phyloP scores from a whole-genome alignment of 2,888 invertebrate species.

The Carabus problematicus region DNA sequence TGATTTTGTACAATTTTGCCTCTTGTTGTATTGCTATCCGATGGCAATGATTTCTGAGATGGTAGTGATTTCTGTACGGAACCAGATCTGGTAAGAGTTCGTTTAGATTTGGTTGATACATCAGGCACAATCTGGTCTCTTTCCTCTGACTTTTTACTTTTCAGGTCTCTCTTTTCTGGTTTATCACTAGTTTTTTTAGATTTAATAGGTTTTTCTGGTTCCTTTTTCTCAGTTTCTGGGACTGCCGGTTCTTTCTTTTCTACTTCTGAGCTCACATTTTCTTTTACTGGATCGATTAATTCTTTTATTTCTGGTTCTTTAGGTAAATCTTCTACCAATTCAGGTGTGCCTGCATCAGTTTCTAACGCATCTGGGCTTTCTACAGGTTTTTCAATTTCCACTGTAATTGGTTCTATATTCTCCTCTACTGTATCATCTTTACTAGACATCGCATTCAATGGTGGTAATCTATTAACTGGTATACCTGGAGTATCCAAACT shows the following conservation, averaged over 20 bases:
- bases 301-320: slow-evolving; percentile 61
- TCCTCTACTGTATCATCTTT: slow-evolving; percentile 88
- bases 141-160: slow-evolving; percentile 51
- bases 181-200: slow-evolving; percentile 45
- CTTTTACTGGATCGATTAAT: slow-evolving; percentile 57
- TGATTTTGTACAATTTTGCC: slow-evolving; percentile 37
- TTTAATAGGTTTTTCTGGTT: slow-evolving; percentile 36
- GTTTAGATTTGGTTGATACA: slow-evolving; percentile 52
- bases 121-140: slow-evolving; percentile 60
- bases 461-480: slow-evolving; percentile 78
- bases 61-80: slow-evolving; percentile 42
- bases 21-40: slow-evolving; percentile 24
- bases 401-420: slow-evolving; percentile 47
- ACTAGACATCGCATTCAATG: slow-evolving; percentile 85
- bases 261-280: slow-evolving; percentile 27
- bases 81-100: slow-evolving; percentile 34
- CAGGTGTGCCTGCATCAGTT: slow-evolving; percentile 46
- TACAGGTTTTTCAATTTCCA: slow-evolving; percentile 46
- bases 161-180: slow-evolving; percentile 44
- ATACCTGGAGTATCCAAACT: slow-evolving; percentile 86
- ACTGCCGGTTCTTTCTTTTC: slow-evolving; percentile 21
- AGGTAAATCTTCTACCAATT: slow-evolving; percentile 56
- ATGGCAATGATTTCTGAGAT: slow-evolving; percentile 44
- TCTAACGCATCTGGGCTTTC: slow-evolving; percentile 44
- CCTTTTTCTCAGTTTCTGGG: slow-evolving; percentile 43